phyloP scores from a whole-genome alignment of 1,140 invertebrate genomes.

The Brachionus rotundiformis region DNA sequence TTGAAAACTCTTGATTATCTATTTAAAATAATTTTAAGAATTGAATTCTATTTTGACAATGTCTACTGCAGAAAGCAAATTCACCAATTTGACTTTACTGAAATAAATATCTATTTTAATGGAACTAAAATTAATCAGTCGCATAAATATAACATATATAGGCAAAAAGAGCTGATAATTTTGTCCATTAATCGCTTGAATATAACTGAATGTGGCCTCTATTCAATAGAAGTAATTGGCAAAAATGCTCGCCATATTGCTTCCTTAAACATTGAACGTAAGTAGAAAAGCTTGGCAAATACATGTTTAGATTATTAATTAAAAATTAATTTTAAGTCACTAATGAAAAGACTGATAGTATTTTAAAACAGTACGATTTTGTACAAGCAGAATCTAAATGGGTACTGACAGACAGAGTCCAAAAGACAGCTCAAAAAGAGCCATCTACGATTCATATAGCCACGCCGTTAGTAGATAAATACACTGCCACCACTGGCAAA shows the following conservation, averaged over 20 bases:
- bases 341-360: conserved; percentile 1
- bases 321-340: conserved; percentile 17
- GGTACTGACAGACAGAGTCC: background rate
- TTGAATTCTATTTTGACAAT: conserved; percentile 48
- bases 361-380: background rate
- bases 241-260: conserved; percentile 13
- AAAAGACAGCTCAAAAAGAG: background rate
- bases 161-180: conserved; percentile 7
- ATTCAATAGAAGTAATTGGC: conserved; percentile 38
- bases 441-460: background rate
- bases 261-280: conserved; percentile 34
- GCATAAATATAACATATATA: conserved; percentile 40
- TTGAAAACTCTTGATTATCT: background rate
- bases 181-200: conserved; percentile 31
- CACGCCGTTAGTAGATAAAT: conserved; percentile 1
- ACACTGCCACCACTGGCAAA: background rate
- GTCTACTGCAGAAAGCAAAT: conserved; percentile 29
- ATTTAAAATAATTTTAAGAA: conserved; percentile 29
- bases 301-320: background rate
- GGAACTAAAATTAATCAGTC: conserved; percentile 38
- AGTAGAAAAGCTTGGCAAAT: background rate
- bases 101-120: conserved; percentile 39
- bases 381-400: background rate
- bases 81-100: conserved; percentile 41
- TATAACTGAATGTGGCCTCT: conserved; percentile 41